Percentiles rank a stretch among this genome's conserved stretches.
Evolutionary conservation across 2,888 invertebrate genomes (phyloP).

Genomic region (Rotaria sp.): DNA sequence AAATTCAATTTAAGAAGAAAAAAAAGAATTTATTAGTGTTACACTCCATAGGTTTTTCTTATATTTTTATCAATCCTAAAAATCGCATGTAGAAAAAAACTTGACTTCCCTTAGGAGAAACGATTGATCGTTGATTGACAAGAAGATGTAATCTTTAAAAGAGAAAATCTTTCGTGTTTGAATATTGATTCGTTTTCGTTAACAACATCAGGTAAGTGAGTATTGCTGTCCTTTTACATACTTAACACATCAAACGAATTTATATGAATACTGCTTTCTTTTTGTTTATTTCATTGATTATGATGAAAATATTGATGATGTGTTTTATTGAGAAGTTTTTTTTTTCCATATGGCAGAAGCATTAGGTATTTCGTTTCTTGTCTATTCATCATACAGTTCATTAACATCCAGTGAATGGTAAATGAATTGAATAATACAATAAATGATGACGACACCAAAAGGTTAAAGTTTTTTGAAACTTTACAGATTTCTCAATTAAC

Average conservation of each 20-base stretch:
- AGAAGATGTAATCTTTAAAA: background rate
- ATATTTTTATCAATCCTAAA: background rate
- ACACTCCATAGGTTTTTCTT: background rate
- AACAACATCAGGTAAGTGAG: background rate
- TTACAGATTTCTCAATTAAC: background rate
- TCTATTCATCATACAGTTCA: background rate
- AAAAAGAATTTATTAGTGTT: background rate
- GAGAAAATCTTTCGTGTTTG: background rate
- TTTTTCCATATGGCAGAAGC: background rate
- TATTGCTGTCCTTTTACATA: background rate
- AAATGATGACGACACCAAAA: conserved; percentile 14
- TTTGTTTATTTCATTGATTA: background rate
- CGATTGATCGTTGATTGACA: background rate
- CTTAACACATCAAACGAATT: background rate
- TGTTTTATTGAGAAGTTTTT: background rate
- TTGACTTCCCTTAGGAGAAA: background rate
- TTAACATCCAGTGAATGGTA: background rate
- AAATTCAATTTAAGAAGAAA: background rate
- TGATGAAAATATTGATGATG: background rate
- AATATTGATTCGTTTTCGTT: background rate
- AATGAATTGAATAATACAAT: background rate
- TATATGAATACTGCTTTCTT: background rate
- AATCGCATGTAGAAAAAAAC: background rate
- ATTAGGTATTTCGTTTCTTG: background rate
- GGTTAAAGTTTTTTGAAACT: background rate